Base-by-base conservation (phyloP, 1,140 invertebrate genomes). In the Dufourea novaeangliae region DNA sequence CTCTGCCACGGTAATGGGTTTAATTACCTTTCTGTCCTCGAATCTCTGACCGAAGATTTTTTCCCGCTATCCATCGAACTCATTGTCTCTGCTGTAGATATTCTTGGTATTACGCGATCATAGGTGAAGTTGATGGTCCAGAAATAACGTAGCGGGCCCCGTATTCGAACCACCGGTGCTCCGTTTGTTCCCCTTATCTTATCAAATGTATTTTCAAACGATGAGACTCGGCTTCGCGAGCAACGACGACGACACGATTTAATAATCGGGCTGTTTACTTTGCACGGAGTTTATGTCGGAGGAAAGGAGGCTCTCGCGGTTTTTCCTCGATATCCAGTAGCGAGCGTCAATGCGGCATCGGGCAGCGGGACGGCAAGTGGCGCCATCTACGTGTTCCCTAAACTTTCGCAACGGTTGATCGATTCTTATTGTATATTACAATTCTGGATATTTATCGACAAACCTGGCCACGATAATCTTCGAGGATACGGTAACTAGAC, bases 301-400 rank as follows among this genome's bases (percentile, higher is more conserved):
- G 37, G 61, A 34, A 37, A n/a, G n/a, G 8, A 37, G 41, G 14
- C 8, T 3, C 7, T 12, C 17, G 29, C 57, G 17, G 12, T 50
- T 34, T 62, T 63, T 27, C 52, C 39, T 57, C 41, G 63, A 34
- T 44, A 67, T 84, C 75, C 83, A 91, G 88, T 90, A 88, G 89
- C 84, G 69, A 64, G 79, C 78, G 77, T 90, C 88, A 86, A 88
- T 80, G 87, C 78, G 79, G 79, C 61, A 86, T 90, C 88, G 78
- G 89, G 85, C 89, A 72, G 20, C 39, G 80, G 71, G n/a, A n/a
- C 32, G 75, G 10, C 56, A 50, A 37, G 88, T 90, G 88, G 78
- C 87, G 90, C 90, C 88, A 89, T 90, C 91, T 91, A 63, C 63
- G 59, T 32, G 0, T n/a, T 20, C 46, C 5, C 8, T 5, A 3